A percentile compares a stretch with the other conserved stretches of the same genome.
phyloP scores from a whole-genome alignment of 2,797 vertebrate species.

The Danio aesculapii region DNA sequence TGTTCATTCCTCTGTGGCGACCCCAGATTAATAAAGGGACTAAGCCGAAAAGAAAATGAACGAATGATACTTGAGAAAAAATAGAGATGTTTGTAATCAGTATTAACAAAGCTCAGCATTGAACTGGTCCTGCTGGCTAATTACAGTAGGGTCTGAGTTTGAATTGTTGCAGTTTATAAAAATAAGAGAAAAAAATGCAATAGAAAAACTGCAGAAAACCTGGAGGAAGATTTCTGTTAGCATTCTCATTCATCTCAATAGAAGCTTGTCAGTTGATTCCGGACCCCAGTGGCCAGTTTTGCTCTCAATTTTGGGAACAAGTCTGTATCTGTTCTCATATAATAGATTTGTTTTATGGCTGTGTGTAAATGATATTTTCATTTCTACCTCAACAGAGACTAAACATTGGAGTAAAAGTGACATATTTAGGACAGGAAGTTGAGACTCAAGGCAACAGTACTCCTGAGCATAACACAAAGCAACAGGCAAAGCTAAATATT shows the following conservation, averaged over 20 bases:
- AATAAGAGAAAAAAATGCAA: too few relatives aligned
- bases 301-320: not conserved
- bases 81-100: too few relatives aligned
- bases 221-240: too few relatives aligned
- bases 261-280: not conserved
- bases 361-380: not conserved
- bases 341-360: not conserved
- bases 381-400: not conserved
- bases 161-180: too few relatives aligned
- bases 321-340: not conserved
- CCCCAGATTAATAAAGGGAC: too few relatives aligned
- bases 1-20: too few relatives aligned
- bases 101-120: too few relatives aligned
- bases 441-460: not conserved
- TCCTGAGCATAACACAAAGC: not conserved
- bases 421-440: not conserved
- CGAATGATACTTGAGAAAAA: too few relatives aligned
- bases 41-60: too few relatives aligned
- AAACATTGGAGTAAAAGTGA: not conserved
- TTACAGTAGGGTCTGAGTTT: too few relatives aligned
- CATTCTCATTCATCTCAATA: not conserved
- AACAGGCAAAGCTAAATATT: not conserved
- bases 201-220: too few relatives aligned
- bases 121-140: too few relatives aligned
- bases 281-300: not conserved